Evolutionary conservation across 2,797 vertebrate genomes (phyloP).

Genomic region (Acanthurus lineatus): DNA sequence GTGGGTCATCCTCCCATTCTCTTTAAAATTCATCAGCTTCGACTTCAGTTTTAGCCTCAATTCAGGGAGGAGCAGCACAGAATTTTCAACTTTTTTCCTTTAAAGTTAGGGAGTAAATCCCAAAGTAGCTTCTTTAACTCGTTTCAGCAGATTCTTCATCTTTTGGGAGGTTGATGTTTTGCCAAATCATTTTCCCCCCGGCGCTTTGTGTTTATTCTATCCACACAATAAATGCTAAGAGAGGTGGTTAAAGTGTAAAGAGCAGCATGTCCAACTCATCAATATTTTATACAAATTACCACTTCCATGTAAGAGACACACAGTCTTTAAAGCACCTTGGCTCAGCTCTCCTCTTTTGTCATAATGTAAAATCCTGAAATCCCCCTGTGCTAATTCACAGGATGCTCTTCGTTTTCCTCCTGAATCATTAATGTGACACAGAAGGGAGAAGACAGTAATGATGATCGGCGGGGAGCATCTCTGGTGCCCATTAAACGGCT

Average conservation of each 20-base stretch:
- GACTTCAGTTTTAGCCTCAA: constrained; percentile 25
- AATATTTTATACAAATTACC: constrained; percentile 40
- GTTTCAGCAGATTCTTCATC: constrained; percentile 46
- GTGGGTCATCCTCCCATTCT: constrained; percentile 33
- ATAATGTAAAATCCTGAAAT: constrained; percentile 10
- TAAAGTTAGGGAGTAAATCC: constrained; percentile 35
- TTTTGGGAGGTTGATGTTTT: constrained; percentile 30
- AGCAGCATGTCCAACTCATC: constrained; percentile 28
- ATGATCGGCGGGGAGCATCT: constrained; percentile 46
- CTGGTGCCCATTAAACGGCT: constrained; percentile 56
- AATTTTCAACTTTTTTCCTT: constrained; percentile 24
- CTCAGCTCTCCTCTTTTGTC: constrained; percentile 2
- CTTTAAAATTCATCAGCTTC: constrained; percentile 23
- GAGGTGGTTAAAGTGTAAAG: constrained; percentile 7
- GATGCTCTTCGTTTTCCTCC: constrained; percentile 32
- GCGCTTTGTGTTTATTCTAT: too few relatives aligned
- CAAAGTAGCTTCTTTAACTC: constrained; percentile 25
- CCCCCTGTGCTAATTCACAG: constrained; percentile 31
- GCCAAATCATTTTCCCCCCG: constrained; percentile 31
- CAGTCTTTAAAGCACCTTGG: not conserved
- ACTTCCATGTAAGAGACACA: constrained; percentile 29
- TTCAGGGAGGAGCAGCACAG: constrained; percentile 20
- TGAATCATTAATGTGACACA: constrained; percentile 71
- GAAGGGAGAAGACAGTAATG: constrained; percentile 39
- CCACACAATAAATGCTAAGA: not conserved